A percentile compares a stretch with the other conserved stretches of the same genome.
These are phyloP conservation scores for Eupeodes latifasciatus DNA, from an alignment of 2,888 invertebrate genomes.

Conservation along the genomic window DNA sequence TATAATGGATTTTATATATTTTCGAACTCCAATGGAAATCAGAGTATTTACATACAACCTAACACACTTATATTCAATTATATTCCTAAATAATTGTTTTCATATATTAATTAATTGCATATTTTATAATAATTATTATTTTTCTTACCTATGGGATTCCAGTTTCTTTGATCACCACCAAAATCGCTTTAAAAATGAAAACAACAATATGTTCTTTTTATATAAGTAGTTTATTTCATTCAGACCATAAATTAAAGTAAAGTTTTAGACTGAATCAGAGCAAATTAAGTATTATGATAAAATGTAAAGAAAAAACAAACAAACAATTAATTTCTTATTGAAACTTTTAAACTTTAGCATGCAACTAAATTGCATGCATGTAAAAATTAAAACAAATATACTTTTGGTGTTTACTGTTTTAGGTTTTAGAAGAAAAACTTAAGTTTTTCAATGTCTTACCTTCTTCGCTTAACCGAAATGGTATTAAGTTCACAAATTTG, in stretches of 20 bases:
- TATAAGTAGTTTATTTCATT: slow-evolving; percentile 1
- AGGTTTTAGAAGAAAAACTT: slow-evolving; percentile 31
- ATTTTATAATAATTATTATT: slow-evolving; percentile 30
- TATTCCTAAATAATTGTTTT: slow-evolving; percentile 65
- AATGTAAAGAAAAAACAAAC: slow-evolving; percentile 16
- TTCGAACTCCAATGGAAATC: slow-evolving; percentile 35
- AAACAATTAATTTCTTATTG: slow-evolving; percentile 49
- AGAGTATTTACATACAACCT: slow-evolving; percentile 53
- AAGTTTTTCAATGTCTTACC: neutral
- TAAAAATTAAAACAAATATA: slow-evolving; percentile 7
- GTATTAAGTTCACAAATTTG: slow-evolving; percentile 23
- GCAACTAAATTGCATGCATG: slow-evolving; percentile 14
- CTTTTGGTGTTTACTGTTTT: slow-evolving; percentile 51
- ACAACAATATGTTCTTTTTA: neutral
- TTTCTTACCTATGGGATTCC: slow-evolving; percentile 38
- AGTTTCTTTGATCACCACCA: slow-evolving; percentile 36
- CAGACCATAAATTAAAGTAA: slow-evolving; percentile 46
- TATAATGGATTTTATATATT: slow-evolving; percentile 8
- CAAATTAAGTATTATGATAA: slow-evolving; percentile 47
- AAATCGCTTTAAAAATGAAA: slow-evolving; percentile 22
- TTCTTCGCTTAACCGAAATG: neutral
- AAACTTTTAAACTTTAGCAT: slow-evolving; percentile 39
- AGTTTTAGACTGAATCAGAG: slow-evolving; percentile 69
- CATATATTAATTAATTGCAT: slow-evolving; percentile 33
- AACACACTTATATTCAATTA: slow-evolving; percentile 35